These are phyloP conservation scores for Varanus komodoensis DNA, from an alignment of 2,113 vertebrate species.

Conservation along the genomic window DNA sequence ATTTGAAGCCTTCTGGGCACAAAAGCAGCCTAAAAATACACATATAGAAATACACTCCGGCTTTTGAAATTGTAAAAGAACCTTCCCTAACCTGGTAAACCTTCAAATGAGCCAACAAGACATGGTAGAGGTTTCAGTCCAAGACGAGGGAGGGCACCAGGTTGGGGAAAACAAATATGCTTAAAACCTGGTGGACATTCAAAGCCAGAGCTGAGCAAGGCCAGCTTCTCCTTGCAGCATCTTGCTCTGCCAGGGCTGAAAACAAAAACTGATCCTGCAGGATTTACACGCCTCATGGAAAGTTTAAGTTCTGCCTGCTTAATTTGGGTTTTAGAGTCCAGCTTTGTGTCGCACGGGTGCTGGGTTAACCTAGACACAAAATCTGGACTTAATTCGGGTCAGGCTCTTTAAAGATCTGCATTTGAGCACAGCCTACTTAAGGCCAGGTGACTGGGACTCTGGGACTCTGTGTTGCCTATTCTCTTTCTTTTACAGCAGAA, in stretches of 20 bases:
- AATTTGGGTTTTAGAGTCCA: background rate
- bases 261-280: background rate
- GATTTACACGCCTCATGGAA: background rate
- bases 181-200: background rate
- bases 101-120: too few relatives aligned
- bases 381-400: background rate
- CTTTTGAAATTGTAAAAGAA: background rate
- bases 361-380: background rate
- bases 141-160: too few relatives aligned
- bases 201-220: background rate
- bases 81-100: too few relatives aligned
- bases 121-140: too few relatives aligned
- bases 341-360: background rate
- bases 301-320: background rate
- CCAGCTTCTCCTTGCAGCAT: background rate
- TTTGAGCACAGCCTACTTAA: background rate
- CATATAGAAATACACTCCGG: background rate
- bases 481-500: too few relatives aligned
- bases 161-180: background rate
- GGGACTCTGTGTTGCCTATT: too few relatives aligned
- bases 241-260: background rate
- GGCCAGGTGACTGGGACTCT: too few relatives aligned
- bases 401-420: background rate
- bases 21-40: background rate
- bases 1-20: background rate